A percentile compares a stretch with the other conserved stretches of the same genome.
These are phyloP conservation scores for Sialis fuliginosa DNA, from an alignment of 2,888 invertebrate genomes.

Conservation along the genomic window DNA sequence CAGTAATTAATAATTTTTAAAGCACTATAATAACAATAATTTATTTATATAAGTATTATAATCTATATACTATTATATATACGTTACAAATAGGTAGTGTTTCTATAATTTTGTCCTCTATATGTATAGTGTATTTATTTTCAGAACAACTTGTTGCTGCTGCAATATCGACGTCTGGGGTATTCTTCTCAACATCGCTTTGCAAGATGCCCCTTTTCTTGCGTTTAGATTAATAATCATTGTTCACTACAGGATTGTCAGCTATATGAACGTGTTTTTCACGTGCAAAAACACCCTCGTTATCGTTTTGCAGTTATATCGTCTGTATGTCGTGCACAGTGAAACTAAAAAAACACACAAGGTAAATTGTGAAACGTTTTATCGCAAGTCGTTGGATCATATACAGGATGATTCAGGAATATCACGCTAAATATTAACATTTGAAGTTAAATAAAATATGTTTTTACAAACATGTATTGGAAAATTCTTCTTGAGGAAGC, in stretches of 20 bases:
- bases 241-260: slow-evolving; percentile 71
- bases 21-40: no score
- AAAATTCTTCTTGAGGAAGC: no score
- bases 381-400: no score
- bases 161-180: slow-evolving; percentile 82
- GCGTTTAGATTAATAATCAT: slow-evolving; percentile 75
- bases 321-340: slow-evolving; percentile 63
- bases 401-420: no score
- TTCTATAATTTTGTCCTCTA: no score
- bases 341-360: slow-evolving; percentile 32
- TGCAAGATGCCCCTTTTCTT: slow-evolving; percentile 77
- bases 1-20: background rate
- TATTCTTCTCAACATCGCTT: slow-evolving; percentile 70
- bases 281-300: slow-evolving; percentile 84
- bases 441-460: no score
- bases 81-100: background rate
- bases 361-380: slow-evolving; percentile 12
- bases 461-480: no score
- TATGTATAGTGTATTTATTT: background rate
- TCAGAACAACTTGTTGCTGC: slow-evolving; percentile 43
- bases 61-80: background rate
- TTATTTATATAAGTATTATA: background rate
- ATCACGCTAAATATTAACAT: no score
- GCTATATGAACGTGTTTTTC: slow-evolving; percentile 93
- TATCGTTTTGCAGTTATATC: slow-evolving; percentile 69